phyloP scores from a whole-genome alignment of 2,888 invertebrate species.

The Sarcophaga caerulescens region DNA sequence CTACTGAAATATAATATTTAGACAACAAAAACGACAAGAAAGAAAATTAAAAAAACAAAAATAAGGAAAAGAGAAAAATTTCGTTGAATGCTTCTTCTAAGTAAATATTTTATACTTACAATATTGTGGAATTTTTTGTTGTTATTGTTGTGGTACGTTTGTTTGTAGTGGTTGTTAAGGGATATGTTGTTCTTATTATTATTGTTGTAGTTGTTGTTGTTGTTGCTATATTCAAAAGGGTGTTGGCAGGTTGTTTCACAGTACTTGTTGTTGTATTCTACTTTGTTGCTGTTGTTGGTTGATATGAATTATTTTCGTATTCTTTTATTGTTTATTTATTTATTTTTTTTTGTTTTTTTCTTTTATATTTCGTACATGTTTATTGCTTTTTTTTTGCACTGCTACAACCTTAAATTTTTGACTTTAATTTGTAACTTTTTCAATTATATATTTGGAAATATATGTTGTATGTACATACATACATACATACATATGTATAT shows the following conservation, averaged over 20 bases:
- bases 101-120: slow-evolving; percentile 38
- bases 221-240: slow-evolving; percentile 23
- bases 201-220: no score
- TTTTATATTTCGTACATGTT: not conserved
- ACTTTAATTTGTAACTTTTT: no score
- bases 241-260: slow-evolving; percentile 54
- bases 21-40: slow-evolving; percentile 10
- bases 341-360: not conserved
- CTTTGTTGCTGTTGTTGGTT: slow-evolving; percentile 22
- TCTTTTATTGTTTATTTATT: not conserved
- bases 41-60: not conserved
- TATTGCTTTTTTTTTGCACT: not conserved
- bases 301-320: slow-evolving; percentile 23
- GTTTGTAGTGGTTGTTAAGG: slow-evolving; percentile 52
- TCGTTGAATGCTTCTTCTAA: not conserved
- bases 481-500: not conserved
- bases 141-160: slow-evolving; percentile 42
- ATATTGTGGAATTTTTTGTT: slow-evolving; percentile 46
- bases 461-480: no score
- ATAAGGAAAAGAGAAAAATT: slow-evolving; percentile 1
- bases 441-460: no score
- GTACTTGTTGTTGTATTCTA: not conserved
- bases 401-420: not conserved
- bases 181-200: not conserved
- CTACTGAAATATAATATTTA: slow-evolving; percentile 19